Evolutionary conservation across 2,888 invertebrate genomes (phyloP).

Genomic region (Drosophila infuscata): DNA sequence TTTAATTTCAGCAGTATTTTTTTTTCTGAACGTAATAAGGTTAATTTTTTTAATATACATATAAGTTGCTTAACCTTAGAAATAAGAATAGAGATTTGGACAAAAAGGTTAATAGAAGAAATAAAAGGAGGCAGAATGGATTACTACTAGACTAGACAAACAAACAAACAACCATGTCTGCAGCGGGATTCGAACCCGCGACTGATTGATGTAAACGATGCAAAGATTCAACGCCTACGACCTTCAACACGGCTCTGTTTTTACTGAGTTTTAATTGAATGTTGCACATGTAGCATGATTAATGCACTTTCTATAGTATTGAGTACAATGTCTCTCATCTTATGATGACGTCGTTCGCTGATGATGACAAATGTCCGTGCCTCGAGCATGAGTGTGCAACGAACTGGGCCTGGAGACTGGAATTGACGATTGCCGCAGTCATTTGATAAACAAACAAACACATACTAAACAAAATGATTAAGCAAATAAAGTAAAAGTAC

Average conservation of each 20-base stretch:
- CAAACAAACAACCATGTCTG: too few relatives aligned
- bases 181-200: too few relatives aligned
- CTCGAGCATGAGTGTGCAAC: conserved; percentile 18
- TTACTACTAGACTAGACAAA: too few relatives aligned
- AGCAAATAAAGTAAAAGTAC: not conserved
- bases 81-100: too few relatives aligned
- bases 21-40: not conserved
- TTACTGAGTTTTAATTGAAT: conserved; percentile 27
- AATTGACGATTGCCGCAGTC: not conserved
- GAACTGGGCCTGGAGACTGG: not conserved
- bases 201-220: too few relatives aligned
- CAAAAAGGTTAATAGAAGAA: too few relatives aligned
- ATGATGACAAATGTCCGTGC: conserved; percentile 28
- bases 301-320: conserved; percentile 16
- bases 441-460: conserved; percentile 21
- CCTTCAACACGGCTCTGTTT: too few relatives aligned
- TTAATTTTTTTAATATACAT: not conserved
- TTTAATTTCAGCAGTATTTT: not conserved
- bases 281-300: conserved; percentile 35
- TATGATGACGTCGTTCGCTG: conserved; percentile 21
- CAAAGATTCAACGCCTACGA: too few relatives aligned
- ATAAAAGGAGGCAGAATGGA: too few relatives aligned
- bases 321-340: conserved; percentile 24
- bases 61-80: not conserved
- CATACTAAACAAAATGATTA: not conserved